Evolutionary conservation across 2,797 vertebrate species (phyloP).

Genomic region (Eulemur rubriventer): DNA sequence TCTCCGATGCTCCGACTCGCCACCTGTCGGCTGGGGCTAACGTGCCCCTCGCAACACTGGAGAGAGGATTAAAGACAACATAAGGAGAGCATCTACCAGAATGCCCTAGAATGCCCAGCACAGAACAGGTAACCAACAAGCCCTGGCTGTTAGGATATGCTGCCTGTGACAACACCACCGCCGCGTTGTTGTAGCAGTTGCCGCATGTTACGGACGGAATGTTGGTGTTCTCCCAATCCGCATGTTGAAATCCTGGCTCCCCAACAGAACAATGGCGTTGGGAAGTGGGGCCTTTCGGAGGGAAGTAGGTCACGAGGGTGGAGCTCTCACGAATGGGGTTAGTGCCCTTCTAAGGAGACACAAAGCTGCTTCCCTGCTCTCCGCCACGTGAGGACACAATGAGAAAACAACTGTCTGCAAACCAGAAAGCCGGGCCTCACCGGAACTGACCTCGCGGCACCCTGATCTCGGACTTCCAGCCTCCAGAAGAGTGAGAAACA

Average conservation of each 20-base stretch:
- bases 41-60: fast-evolving
- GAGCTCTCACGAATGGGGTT: not conserved
- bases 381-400: not conserved
- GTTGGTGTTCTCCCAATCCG: not conserved
- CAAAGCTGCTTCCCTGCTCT: not conserved
- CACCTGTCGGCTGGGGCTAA: fast-evolving
- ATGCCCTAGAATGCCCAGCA: fast-evolving
- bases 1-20: not conserved
- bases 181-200: too few species aligned
- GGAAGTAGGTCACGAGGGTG: not conserved
- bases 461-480: not conserved
- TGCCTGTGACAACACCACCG: fast-evolving
- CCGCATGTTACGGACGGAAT: fast-evolving
- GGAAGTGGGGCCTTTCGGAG: not conserved
- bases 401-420: not conserved
- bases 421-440: too few species aligned
- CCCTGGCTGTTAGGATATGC: fast-evolving
- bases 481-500: not conserved
- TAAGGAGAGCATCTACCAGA: fast-evolving
- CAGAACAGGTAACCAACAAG: fast-evolving
- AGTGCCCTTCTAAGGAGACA: not conserved
- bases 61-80: not conserved
- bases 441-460: not conserved
- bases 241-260: not conserved
- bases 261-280: fast-evolving